Conservation (phyloP, 2,797 vertebrate genomes). For the Enteromius treurensis region DNA sequence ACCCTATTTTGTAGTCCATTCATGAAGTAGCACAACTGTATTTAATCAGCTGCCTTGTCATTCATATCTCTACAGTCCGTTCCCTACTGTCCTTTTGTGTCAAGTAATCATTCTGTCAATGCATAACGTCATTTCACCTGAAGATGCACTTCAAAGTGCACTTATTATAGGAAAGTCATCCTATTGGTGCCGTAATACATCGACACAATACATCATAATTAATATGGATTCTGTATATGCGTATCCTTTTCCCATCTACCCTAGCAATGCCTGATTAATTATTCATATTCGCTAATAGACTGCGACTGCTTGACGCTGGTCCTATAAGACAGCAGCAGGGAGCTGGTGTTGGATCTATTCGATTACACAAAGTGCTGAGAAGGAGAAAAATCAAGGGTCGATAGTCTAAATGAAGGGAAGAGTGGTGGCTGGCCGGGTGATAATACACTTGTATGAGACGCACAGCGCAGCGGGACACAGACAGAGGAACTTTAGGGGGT, state of each 20-base stretch:
- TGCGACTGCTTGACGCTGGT: constrained; percentile 33
- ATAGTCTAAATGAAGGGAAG: constrained; percentile 11
- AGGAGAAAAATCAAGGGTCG: neutral
- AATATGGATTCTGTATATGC: constrained; percentile 17
- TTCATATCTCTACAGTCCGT: neutral
- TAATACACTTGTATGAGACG: neutral
- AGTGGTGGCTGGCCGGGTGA: constrained; percentile 10
- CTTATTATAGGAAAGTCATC: constrained; percentile 8
- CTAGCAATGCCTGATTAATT: constrained; percentile 40
- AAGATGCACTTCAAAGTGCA: constrained; percentile 9
- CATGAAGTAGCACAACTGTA: neutral
- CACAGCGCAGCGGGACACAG: neutral
- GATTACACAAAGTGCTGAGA: constrained; percentile 37
- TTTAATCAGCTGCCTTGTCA: constrained; percentile 1
- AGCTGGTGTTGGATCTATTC: constrained; percentile 25
- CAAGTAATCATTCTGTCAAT: constrained; percentile 9
- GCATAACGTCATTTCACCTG: neutral
- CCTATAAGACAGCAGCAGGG: neutral
- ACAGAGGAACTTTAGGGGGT: neutral
- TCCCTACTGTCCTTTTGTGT: neutral
- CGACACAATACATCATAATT: constrained; percentile 41
- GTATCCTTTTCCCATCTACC: constrained; percentile 27
- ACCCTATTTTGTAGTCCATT: neutral
- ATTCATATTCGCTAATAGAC: constrained; percentile 44
- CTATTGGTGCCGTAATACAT: neutral